Evolutionary conservation across 2,797 vertebrate species (phyloP).

Genomic region (Leptatherina wallacei): DNA sequence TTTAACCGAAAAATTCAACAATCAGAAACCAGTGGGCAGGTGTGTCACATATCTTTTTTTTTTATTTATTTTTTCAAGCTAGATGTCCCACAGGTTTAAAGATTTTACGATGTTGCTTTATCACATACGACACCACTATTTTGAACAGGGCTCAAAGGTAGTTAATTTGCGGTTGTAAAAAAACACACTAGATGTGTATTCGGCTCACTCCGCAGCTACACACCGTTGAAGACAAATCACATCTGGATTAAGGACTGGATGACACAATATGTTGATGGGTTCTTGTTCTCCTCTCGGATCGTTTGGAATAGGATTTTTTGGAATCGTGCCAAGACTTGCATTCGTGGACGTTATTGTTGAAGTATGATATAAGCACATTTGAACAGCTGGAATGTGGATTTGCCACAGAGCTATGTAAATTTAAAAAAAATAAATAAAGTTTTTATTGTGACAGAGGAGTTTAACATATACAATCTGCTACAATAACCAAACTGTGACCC

Average conservation of each 20-base stretch:
- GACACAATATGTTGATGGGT: background rate
- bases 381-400: slow-evolving; percentile 40
- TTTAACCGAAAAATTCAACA: background rate
- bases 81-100: slow-evolving; percentile 7
- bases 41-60: slow-evolving; percentile 1
- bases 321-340: slow-evolving; percentile 23
- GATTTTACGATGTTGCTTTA: background rate
- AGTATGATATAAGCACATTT: slow-evolving; percentile 47
- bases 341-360: slow-evolving; percentile 21
- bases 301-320: slow-evolving; percentile 7
- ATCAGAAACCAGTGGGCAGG: background rate
- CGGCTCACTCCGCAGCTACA: slow-evolving; percentile 20
- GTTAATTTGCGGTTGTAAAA: slow-evolving; percentile 52
- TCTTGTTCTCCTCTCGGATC: slow-evolving; percentile 21
- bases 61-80: slow-evolving; percentile 4
- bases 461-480: background rate
- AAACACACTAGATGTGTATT: slow-evolving; percentile 23
- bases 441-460: slow-evolving; percentile 10
- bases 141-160: slow-evolving; percentile 7
- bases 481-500: slow-evolving; percentile 6
- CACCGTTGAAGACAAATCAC: slow-evolving; percentile 12
- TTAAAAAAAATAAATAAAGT: background rate
- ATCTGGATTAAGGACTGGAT: slow-evolving; percentile 15
- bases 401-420: slow-evolving; percentile 1
- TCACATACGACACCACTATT: background rate